A percentile compares a stretch with the other conserved stretches of the same genome.
Evolutionary conservation across 2,113 vertebrate species (phyloP).

Genomic region (Procavia capensis): DNA sequence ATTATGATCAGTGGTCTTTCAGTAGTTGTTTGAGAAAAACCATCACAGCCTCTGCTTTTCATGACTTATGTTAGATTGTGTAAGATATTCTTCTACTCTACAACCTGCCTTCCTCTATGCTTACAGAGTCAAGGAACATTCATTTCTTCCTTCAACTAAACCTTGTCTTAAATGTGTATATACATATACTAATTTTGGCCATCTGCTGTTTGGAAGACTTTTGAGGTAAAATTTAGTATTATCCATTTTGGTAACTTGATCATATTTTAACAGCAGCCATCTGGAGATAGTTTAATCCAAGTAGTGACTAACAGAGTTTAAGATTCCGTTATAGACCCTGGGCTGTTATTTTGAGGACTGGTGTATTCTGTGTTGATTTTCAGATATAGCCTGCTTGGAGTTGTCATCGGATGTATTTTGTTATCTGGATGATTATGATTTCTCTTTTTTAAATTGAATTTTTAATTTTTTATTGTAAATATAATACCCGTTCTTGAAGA

Average conservation of each 20-base stretch:
- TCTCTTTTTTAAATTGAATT: neutral
- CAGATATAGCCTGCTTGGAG: neutral
- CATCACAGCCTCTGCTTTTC: fast-evolving
- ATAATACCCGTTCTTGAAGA: neutral
- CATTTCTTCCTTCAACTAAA: neutral
- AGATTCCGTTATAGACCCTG: neutral
- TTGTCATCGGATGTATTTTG: neutral
- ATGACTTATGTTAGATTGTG: neutral
- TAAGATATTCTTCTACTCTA: neutral
- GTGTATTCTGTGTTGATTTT: neutral
- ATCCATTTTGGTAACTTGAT: conserved; percentile 40
- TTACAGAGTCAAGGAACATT: neutral
- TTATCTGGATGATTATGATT: neutral
- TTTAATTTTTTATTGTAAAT: conserved; percentile 7
- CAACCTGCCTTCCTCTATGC: neutral
- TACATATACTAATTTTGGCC: neutral
- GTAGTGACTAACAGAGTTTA: conserved; percentile 33
- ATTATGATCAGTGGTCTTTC: too few species aligned
- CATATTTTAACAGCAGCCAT: conserved; percentile 46
- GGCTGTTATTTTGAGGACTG: neutral
- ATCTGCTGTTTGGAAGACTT: conserved; percentile 43
- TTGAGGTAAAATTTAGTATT: conserved; percentile 52
- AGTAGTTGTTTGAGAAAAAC: neutral
- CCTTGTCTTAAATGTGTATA: neutral
- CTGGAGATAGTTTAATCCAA: conserved; percentile 40